Evolutionary conservation across 2,888 invertebrate species (phyloP).

Genomic region (Dicyrtomina minuta): DNA sequence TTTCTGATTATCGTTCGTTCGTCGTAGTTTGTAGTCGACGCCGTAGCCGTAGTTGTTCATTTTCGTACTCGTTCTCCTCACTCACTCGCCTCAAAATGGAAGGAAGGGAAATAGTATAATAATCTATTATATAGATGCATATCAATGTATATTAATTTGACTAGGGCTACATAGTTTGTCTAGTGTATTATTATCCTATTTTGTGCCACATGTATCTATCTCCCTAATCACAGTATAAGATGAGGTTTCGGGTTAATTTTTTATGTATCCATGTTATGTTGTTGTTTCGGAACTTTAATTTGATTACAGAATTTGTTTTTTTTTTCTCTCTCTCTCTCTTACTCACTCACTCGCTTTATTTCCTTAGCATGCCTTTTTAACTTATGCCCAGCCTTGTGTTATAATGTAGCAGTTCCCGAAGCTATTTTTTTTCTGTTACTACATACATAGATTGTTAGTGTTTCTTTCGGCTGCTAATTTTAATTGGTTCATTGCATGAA

Average conservation of each 20-base stretch:
- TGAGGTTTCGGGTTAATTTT: conserved; percentile 26
- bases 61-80: too few species aligned
- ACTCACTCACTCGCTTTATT: not conserved
- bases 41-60: too few species aligned
- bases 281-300: conserved; percentile 30
- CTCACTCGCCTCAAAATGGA: too few species aligned
- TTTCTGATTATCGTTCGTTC: not conserved
- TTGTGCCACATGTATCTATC: too few species aligned
- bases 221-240: not conserved
- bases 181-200: too few species aligned
- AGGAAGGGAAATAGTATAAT: too few species aligned
- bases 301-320: conserved; percentile 33
- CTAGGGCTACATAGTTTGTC: too few species aligned
- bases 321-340: conserved; percentile 13
- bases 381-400: not conserved
- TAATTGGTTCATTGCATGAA: conserved; percentile 15
- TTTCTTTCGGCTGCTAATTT: not conserved
- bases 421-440: not conserved
- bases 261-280: conserved; percentile 1
- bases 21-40: not conserved
- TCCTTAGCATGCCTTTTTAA: not conserved
- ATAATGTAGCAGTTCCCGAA: not conserved
- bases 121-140: not conserved
- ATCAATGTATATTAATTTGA: conserved; percentile 2
- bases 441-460: not conserved